Evolutionary conservation across 2,113 vertebrate species (phyloP).

Genomic region (Cyrtonyx montezumae): DNA sequence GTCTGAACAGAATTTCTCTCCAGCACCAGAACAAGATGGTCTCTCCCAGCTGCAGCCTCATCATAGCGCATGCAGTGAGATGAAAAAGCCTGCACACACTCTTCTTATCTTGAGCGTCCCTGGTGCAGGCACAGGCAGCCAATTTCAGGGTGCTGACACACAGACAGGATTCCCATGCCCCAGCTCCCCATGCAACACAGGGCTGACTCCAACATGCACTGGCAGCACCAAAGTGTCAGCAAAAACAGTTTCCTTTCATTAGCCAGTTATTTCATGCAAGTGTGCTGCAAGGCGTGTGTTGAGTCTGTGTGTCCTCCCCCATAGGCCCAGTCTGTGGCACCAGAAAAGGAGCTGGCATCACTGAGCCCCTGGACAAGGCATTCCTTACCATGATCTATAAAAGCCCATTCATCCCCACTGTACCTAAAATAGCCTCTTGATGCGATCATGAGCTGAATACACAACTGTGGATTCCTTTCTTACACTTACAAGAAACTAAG

Average conservation of each 20-base stretch:
- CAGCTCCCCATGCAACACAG: not conserved
- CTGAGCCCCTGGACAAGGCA: conserved; percentile 26
- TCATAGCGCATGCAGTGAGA: fast-evolving
- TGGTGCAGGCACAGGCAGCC: not conserved
- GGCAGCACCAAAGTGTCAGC: not conserved
- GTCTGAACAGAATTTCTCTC: not conserved
- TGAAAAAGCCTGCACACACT: not conserved
- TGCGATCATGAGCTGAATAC: conserved; percentile 25
- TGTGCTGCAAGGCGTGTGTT: not conserved
- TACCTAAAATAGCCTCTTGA: conserved; percentile 39
- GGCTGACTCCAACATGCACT: fast-evolving
- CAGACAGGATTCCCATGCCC: not conserved
- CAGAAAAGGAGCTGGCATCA: not conserved
- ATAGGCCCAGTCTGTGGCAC: not conserved
- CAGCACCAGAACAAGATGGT: not conserved
- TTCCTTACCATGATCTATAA: not conserved
- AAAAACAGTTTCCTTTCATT: not conserved
- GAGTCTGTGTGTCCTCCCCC: not conserved
- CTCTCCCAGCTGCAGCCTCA: not conserved
- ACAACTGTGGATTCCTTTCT: conserved; percentile 1
- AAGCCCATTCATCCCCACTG: conserved; percentile 3
- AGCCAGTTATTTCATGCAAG: not conserved
- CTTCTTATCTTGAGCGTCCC: not conserved
- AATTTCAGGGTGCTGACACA: not conserved
- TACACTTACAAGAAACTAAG: not conserved